Conservation (phyloP, 2,797 vertebrate species). For the Labroides dimidiatus region DNA sequence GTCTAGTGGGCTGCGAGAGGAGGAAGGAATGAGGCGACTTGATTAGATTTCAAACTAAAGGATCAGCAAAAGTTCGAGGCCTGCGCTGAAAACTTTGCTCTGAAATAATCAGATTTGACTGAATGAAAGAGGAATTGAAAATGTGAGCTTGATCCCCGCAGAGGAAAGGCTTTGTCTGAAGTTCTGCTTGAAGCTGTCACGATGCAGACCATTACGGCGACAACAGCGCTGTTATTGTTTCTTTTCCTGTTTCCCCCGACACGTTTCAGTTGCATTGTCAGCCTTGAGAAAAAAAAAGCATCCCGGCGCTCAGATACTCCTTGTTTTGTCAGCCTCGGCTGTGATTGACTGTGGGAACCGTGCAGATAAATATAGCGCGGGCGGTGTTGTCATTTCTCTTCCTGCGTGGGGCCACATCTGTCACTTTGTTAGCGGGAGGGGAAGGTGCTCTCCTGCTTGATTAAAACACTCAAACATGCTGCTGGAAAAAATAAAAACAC, state of each 20-base stretch:
- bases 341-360: conserved; percentile 63
- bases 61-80: too few species aligned
- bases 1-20: conserved; percentile 14
- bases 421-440: conserved; percentile 25
- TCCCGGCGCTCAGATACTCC: conserved; percentile 29
- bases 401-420: conserved; percentile 27
- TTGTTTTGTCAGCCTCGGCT: conserved; percentile 14
- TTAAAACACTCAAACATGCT: background rate
- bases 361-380: conserved; percentile 39
- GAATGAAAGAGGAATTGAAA: too few species aligned
- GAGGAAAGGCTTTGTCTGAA: conserved; percentile 13
- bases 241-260: conserved; percentile 73
- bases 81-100: background rate
- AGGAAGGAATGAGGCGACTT: conserved; percentile 4
- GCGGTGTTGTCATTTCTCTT: conserved; percentile 27
- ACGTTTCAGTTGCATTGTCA: conserved; percentile 63
- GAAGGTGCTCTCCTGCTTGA: conserved; percentile 4
- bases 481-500: background rate
- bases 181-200: conserved; percentile 39
- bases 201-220: conserved; percentile 58
- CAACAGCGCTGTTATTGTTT: conserved; percentile 60
- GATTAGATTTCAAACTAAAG: background rate
- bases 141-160: too few species aligned
- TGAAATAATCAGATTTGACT: too few species aligned
- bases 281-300: conserved; percentile 53